A percentile compares a stretch with the other conserved stretches of the same genome.
These are phyloP conservation scores for Drosophila obscura DNA, from an alignment of 1,140 invertebrate species.

Conservation along the genomic window DNA sequence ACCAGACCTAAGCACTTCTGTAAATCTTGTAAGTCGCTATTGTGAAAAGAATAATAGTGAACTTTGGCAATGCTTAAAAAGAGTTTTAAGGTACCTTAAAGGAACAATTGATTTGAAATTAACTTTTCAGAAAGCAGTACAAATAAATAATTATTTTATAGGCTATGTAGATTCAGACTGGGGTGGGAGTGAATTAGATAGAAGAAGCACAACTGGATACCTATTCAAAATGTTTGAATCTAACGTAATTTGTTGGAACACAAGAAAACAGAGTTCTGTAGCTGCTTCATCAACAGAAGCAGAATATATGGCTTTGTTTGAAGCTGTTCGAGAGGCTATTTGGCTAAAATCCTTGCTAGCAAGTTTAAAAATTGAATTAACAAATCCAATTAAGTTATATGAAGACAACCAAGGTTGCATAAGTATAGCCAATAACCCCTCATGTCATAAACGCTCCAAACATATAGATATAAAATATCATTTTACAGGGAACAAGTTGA, in stretches of 20 bases:
- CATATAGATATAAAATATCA: slow-evolving; percentile 38
- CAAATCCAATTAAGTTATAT: slow-evolving; percentile 26
- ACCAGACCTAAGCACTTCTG: slow-evolving; percentile 16
- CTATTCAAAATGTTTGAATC: slow-evolving; percentile 53
- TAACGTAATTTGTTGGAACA: slow-evolving; percentile 71
- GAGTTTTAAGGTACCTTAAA: slow-evolving; percentile 46
- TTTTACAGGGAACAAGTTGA: slow-evolving; percentile 36
- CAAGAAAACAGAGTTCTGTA: slow-evolving; percentile 72
- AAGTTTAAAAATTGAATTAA: too few species aligned
- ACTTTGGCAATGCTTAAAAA: slow-evolving; percentile 30
- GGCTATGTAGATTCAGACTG: too few species aligned
- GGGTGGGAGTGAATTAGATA: too few species aligned
- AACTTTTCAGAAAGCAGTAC: slow-evolving; percentile 19
- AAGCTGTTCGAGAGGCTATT: slow-evolving; percentile 19
- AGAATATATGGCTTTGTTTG: slow-evolving; percentile 71
- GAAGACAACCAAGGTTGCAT: slow-evolving; percentile 24
- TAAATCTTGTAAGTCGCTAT: slow-evolving; percentile 29
- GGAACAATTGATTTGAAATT: slow-evolving; percentile 31
- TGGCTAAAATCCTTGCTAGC: not conserved
- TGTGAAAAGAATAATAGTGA: slow-evolving; percentile 38
- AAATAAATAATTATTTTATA: too few species aligned
- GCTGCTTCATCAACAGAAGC: slow-evolving; percentile 51
- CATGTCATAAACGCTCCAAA: not conserved
- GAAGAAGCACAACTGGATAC: too few species aligned
- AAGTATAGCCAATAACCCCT: too few species aligned